Base-by-base conservation (phyloP, 2,113 vertebrate species). In the Hippocampus comes region DNA sequence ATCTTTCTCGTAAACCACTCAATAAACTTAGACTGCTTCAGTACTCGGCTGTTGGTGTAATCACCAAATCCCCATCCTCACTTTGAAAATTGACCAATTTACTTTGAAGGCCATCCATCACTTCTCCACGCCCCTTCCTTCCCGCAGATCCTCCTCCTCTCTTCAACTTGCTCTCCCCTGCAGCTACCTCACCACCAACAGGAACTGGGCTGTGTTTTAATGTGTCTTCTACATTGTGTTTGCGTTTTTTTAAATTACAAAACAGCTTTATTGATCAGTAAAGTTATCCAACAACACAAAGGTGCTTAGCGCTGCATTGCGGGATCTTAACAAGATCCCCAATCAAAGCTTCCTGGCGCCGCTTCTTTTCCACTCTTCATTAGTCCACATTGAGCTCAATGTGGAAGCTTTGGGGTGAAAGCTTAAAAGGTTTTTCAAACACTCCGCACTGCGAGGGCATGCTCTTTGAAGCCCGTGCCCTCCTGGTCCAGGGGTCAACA, bases 401-500 rank as follows among this genome's bases (percentile, higher is more conserved):
- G 51, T 42, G 56, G 42, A 67, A 34, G 56, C 6, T 70, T 76
- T 46, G 75, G 78, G 34, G 8, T 23, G 34, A 60, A 49, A 46
- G 59, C 34, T 70, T 76, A 59, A 68, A 78, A 76, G 55, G 60
- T 81, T 63, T 71, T 61, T 67, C 17, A 38, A 76, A 68, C n/a
- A 27, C n/a, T 75, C 53, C 65, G 51, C 51, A 71, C 67, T 59
- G 57, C 73, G 76, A 78, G 69, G 65, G 68, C 42, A 53, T 0
- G 21, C 66, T 53, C 82, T 89, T 88, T 89, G 87, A 90, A 87
- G 84, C 75, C 23, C 0, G 11, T 72, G 80, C 87, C 78, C 87
- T 75, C 70, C 34, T 63, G 30, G 9, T 67, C 48, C 49, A 46
- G 65, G 61, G 87, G 89, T 86, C 84, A 38, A 86, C 3, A 11